A percentile compares a stretch with the other conserved stretches of the same genome.
These are phyloP conservation scores for Prunella himalayana DNA, from an alignment of 2,113 vertebrate genomes.

Conservation along the genomic window DNA sequence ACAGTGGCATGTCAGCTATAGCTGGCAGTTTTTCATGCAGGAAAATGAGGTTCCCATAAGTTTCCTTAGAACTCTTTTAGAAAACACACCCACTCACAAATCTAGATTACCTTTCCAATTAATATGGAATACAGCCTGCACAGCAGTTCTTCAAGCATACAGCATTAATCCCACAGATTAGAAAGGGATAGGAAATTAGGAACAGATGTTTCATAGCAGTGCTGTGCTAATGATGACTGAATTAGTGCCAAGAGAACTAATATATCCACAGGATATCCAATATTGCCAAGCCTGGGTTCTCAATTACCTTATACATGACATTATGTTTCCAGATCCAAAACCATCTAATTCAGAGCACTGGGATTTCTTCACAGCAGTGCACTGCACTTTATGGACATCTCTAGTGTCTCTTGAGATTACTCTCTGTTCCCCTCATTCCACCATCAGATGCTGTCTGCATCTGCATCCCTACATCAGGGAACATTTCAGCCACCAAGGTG, in stretches of 20 bases:
- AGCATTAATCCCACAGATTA: conserved; percentile 48
- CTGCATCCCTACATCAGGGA: background rate
- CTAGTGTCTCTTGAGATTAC: background rate
- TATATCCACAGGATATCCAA: background rate
- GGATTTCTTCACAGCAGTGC: background rate
- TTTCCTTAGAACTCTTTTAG: background rate
- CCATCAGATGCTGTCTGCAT: background rate
- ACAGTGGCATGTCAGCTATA: background rate
- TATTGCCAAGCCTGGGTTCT: background rate
- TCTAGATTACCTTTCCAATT: background rate
- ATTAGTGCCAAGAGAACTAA: conserved; percentile 30
- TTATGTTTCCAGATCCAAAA: conserved; percentile 3
- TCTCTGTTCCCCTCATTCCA: background rate
- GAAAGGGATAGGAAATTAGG: conserved; percentile 27
- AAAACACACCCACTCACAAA: background rate
- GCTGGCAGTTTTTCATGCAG: background rate
- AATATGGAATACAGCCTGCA: background rate
- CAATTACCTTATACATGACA: conserved; percentile 14
- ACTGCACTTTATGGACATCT: background rate
- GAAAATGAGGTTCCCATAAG: background rate
- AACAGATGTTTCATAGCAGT: conserved; percentile 45
- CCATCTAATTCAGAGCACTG: background rate
- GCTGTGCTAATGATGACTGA: background rate
- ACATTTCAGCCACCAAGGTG: background rate
- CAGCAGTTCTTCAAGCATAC: background rate